Conservation (phyloP, 1,140 invertebrate genomes). For the Theocolax elegans region DNA sequence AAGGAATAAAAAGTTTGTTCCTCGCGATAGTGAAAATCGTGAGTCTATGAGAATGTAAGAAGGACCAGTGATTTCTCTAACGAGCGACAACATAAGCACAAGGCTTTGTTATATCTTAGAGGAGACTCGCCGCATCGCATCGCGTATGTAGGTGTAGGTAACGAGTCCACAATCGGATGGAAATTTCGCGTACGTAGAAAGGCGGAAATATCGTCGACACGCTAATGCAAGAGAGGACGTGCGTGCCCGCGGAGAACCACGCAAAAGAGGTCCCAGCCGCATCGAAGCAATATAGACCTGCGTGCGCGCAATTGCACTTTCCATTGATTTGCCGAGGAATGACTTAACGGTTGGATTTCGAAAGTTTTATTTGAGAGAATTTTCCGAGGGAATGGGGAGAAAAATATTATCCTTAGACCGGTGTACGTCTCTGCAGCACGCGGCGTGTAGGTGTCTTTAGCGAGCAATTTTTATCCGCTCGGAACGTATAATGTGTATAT, state of each 20-base stretch:
- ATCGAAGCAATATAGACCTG: background rate
- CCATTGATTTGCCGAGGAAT: constrained; percentile 3
- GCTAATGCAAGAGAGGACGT: background rate
- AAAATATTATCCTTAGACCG: too few relatives aligned
- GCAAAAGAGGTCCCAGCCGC: background rate
- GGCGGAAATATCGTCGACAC: constrained; percentile 17
- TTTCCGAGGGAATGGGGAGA: background rate
- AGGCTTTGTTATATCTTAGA: constrained; percentile 11
- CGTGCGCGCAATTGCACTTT: constrained; percentile 12
- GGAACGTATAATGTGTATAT: too few relatives aligned
- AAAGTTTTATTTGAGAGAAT: constrained; percentile 20
- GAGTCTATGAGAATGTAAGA: background rate
- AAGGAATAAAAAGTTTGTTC: too few relatives aligned
- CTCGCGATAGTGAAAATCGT: background rate
- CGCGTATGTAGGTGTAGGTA: too few relatives aligned
- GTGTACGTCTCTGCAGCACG: too few relatives aligned
- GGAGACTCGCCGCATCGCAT: background rate
- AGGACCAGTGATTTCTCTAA: constrained; percentile 22
- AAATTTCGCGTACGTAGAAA: constrained; percentile 29
- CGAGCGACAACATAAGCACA: background rate
- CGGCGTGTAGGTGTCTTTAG: too few relatives aligned
- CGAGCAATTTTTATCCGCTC: background rate
- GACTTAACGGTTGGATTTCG: background rate
- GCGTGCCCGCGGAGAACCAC: background rate
- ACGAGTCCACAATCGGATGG: too few relatives aligned